Evolutionary conservation across 2,797 vertebrate species (phyloP), one percentile per base, ranked within the genome.

Genomic region (Ibycter americanus): DNA sequence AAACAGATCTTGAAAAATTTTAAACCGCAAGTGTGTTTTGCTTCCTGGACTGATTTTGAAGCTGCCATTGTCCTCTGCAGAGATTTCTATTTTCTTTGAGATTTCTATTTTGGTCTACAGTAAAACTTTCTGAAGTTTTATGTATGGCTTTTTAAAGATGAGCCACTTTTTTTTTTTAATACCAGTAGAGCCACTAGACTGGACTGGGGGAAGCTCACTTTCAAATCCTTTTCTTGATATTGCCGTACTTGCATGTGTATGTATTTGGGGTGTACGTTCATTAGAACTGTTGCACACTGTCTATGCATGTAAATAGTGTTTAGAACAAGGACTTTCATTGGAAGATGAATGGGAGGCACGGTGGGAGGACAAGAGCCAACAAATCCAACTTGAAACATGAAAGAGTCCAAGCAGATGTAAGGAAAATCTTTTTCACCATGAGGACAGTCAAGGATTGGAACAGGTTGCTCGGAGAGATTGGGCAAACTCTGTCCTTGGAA

Each of bases 131-230:
- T 42, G 31, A 79, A 91, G 18, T 23, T 91, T 77, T 85, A n/a
- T 70, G 7, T 32, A 38, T 21, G 27, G 4, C 8, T 61, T 87
- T 91, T 65, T 61, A 56, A 84, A 85, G 18, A 9, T 29, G 27
- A 54, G 26, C 59, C 2, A 1, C 5, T 18, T 18, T 49, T 51
- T 16, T 61, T 63, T 70, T 22, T 27, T 2, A 52, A 40, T 55
- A 49, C 15, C 0, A 4, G 27, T 32, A 46, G 9, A 82, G 18
- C 6, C 42, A 58, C 32, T 17, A 32, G 12, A 78, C 12, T 59
- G 34, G 27, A 26, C 19, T 0, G 0, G 7, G 16, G 4, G 18
- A 62, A 15, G 9, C 3, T 13, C 4, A 17, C 17, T 70, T 92
- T 81, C 46, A 85, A 44, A 85, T 55, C 0, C 9, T 87, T 66